A percentile compares a stretch with the other conserved stretches of the same genome.
phyloP scores from a whole-genome alignment of 2,797 vertebrate genomes.

The Pogonophryne albipinna region DNA sequence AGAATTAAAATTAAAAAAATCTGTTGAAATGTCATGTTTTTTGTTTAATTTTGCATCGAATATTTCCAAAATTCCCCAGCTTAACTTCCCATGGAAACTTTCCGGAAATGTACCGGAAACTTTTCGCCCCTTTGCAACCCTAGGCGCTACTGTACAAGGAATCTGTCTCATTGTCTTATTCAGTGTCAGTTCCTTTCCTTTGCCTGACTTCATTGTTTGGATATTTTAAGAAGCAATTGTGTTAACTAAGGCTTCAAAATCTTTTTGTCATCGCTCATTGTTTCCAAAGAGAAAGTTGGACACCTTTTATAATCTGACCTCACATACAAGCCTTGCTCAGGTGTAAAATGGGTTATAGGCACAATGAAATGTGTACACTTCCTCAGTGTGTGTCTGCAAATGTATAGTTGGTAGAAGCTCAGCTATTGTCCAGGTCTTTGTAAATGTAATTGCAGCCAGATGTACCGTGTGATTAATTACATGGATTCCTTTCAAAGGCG shows the following conservation, averaged over 20 bases:
- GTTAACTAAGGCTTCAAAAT: conserved; percentile 18
- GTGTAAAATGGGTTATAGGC: conserved; percentile 29
- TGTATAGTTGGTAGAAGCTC: conserved; percentile 10
- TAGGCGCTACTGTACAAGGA: background rate
- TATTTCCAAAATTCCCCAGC: too few species aligned
- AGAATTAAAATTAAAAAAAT: too few species aligned
- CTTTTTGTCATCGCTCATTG: conserved; percentile 33
- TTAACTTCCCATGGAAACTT: too few species aligned
- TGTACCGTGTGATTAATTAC: conserved; percentile 71
- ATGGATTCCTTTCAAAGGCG: conserved; percentile 54
- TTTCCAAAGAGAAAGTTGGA: conserved; percentile 25
- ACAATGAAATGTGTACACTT: background rate
- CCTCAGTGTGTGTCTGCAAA: background rate
- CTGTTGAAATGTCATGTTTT: too few species aligned
- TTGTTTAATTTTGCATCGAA: too few species aligned
- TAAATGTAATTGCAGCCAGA: conserved; percentile 70
- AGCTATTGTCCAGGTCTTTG: conserved; percentile 54
- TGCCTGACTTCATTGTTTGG: conserved; percentile 20
- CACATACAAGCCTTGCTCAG: conserved; percentile 4
- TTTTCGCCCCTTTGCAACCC: too few species aligned
- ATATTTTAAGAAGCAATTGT: conserved; percentile 51
- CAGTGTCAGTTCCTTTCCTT: background rate
- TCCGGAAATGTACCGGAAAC: too few species aligned
- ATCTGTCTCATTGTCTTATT: conserved; percentile 7
- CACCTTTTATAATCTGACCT: conserved; percentile 23